These are phyloP conservation scores for Polyodon spathula DNA, from an alignment of 2,113 vertebrate genomes.

Conservation along the genomic window DNA sequence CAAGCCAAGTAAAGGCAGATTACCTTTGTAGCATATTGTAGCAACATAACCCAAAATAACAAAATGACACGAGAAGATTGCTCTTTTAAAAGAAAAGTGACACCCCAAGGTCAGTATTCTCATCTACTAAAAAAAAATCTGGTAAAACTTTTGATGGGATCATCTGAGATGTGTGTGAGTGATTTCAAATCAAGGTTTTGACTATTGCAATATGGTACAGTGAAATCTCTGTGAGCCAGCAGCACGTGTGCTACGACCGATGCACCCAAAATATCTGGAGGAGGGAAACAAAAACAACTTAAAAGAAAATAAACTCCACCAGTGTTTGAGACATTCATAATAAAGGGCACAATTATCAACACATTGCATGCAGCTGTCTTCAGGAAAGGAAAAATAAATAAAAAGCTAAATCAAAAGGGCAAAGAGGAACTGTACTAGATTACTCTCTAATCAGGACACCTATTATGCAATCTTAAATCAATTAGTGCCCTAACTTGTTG, in stretches of 20 bases:
- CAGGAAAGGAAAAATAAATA: constrained; percentile 51
- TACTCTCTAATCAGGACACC: constrained; percentile 47
- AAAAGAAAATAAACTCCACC: constrained; percentile 62
- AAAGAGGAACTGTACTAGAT: constrained; percentile 21
- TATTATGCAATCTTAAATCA: constrained; percentile 48
- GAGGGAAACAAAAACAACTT: constrained; percentile 37
- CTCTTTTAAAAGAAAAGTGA: too few species aligned
- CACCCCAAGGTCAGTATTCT: too few species aligned
- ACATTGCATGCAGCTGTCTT: constrained; percentile 65
- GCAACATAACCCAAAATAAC: too few species aligned
- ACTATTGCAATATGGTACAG: background rate
- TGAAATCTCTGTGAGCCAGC: background rate
- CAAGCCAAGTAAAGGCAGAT: too few species aligned
- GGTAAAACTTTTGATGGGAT: too few species aligned
- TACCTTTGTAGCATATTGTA: too few species aligned
- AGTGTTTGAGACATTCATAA: constrained; percentile 35
- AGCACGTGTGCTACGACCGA: background rate
- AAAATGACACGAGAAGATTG: too few species aligned
- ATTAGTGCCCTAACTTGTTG: constrained; percentile 40
- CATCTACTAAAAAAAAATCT: too few species aligned
- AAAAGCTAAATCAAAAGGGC: constrained; percentile 45
- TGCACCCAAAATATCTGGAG: background rate
- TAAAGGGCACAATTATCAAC: constrained; percentile 39
- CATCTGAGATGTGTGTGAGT: too few species aligned
- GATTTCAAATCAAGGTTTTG: too few species aligned